Evolutionary conservation across 2,888 invertebrate genomes (phyloP).

Genomic region (Dicycla oo): DNA sequence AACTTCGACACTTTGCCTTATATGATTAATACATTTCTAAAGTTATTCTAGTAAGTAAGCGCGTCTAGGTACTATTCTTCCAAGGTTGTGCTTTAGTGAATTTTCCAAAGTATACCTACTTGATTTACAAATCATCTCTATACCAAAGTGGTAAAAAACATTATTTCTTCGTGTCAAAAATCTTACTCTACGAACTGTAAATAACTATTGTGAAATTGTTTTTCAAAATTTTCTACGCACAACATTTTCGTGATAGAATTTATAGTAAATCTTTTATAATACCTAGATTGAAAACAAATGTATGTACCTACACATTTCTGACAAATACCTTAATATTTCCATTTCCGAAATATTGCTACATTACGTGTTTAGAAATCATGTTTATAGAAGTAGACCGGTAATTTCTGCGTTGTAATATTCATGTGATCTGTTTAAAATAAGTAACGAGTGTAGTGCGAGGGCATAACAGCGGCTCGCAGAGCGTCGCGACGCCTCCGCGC

Average conservation of each 20-base stretch:
- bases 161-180: slow-evolving; percentile 73
- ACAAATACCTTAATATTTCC: slow-evolving; percentile 67
- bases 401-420: slow-evolving; percentile 49
- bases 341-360: slow-evolving; percentile 44
- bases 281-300: slow-evolving; percentile 69
- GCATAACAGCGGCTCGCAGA: not conserved
- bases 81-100: slow-evolving; percentile 90
- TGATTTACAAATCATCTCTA: slow-evolving; percentile 74
- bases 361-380: slow-evolving; percentile 56
- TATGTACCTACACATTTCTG: slow-evolving; percentile 67
- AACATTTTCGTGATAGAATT: slow-evolving; percentile 85
- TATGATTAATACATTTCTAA: slow-evolving; percentile 84
- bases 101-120: slow-evolving; percentile 81
- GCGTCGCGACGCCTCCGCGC: slow-evolving; percentile 1
- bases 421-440: slow-evolving; percentile 45
- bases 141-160: slow-evolving; percentile 70
- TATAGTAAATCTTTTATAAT: slow-evolving; percentile 75
- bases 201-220: slow-evolving; percentile 74
- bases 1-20: slow-evolving; percentile 90
- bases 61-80: slow-evolving; percentile 90
- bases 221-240: slow-evolving; percentile 87
- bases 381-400: slow-evolving; percentile 54
- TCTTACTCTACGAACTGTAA: slow-evolving; percentile 79
- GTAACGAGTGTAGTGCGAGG: slow-evolving; percentile 19
- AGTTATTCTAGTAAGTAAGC: slow-evolving; percentile 86